Base-by-base conservation (phyloP, 2,113 vertebrate genomes). In the Gambusia affinis region DNA sequence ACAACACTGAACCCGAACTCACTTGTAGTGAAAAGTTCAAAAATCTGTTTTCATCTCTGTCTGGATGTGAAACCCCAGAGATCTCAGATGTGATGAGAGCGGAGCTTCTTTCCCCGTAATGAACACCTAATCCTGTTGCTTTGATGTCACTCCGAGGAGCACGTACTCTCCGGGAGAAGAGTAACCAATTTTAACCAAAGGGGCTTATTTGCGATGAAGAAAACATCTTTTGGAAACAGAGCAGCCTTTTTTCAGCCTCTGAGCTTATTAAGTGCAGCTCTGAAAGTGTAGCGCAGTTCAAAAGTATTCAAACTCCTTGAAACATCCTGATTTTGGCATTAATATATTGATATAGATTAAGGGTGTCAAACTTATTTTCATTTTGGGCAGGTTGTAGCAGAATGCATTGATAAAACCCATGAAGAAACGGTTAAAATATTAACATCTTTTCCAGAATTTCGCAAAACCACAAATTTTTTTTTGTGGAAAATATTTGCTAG, bases 41-140 rank as follows among this genome's bases (percentile, higher is more conserved):
- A 3, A 39, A 17, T 14, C 2, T 37, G 8, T 75, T 64, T 60
- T 14, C 4, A 57, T 75, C 67, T 37, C 3, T 39, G 6, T 60
- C 8, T 67, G 47, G 4, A 60, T 60, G 60, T 29, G 66, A 7
- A 27, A 29, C 17, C 22, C 28, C 44, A 24, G 31, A 63, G 30
- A n/a, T 0, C 4, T 30, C 33, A 1, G 10, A 33, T 31, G 57
- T 64, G 62, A 63, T 72, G 35, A 60, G 42, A 42, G 44, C 4
- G 54, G 15, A 64, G 65, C 51, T 35, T 28, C 42, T 33, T 17
- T n/a, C 54, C 75, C 28, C 44, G 68, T 69, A 77, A 81, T 85
- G 78, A 69, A 33, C 68, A 65, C 35, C 79, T 82, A 79, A 84
- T 82, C 76, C 80, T 31, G 51, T 69, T 65, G 79, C 76, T 84